Evolutionary conservation across 2,888 invertebrate species (phyloP), one percentile per base, ranked within the genome.

Genomic region (Lasioglossum leucozonium): DNA sequence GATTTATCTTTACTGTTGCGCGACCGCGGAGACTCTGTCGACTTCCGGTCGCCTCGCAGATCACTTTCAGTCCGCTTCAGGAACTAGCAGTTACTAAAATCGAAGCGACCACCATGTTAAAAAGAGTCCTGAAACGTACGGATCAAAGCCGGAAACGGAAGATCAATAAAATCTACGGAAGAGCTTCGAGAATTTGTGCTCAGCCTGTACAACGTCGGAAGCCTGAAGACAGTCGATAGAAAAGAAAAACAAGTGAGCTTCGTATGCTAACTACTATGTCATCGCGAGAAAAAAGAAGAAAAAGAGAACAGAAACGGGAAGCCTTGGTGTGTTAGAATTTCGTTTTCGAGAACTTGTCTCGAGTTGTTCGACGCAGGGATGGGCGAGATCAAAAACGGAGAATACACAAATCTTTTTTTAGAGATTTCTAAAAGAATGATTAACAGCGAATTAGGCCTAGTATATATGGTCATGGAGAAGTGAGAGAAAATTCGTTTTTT

Each of bases 201-300:
- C 79, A 34, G 51, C 79, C 71, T 85, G 85, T 85, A 84, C 77
- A 42, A 74, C 22, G 30, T n/a, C 34, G n/a, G 47, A 72, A 72
- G 76, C 18, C 18, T 51, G 62, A 51, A 77, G 65, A 34, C 72
- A 51, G 72, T 67, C 72, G 69, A 72, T 42, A 74, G 58, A 40
- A 74, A 58, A 26, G 6, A n/a, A 74, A 76, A 73, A 18, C 16
- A 22, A 34, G 42, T 58, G 1, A 40, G 67, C 55, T 79, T 75
- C 73, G n/a, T n/a, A 74, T 8, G 30, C 69, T 87, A 34, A 81
- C 40, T 51, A 71, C 67, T 83, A 79, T 65, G 55, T 67, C 44
- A 72, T 81, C 76, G 72, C 69, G 80, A 34, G 1, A 34, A 34
- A 34, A 74, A 76, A n/a, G n/a, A n/a, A n/a, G n/a, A 76, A 81